These are phyloP conservation scores for Phaonia tiefii DNA, from an alignment of 2,888 invertebrate genomes.

Conservation along the genomic window DNA sequence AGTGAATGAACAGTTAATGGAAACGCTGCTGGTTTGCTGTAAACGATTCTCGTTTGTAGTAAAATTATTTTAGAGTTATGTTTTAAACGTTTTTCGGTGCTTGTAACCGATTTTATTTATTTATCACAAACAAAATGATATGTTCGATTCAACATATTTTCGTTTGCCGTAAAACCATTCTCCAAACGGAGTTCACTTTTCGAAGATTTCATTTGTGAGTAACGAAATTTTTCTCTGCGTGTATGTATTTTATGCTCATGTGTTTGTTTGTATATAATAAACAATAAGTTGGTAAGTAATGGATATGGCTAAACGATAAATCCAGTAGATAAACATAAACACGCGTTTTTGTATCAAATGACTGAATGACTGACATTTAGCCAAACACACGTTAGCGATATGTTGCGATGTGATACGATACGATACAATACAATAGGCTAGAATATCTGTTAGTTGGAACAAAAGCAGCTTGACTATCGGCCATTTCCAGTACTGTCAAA, in stretches of 20 bases:
- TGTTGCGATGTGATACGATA: background rate
- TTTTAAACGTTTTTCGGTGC: no score
- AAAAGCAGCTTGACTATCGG: background rate
- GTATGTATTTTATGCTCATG: background rate
- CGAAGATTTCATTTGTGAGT: no score
- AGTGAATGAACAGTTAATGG: no score
- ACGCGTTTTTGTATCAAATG: conserved; percentile 43
- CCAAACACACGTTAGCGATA: conserved; percentile 26
- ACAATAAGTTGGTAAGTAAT: conserved; percentile 51
- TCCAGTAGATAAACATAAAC: conserved; percentile 61
- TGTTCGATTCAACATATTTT: no score
- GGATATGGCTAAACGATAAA: conserved; percentile 61
- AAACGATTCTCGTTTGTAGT: no score
- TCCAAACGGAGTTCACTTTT: no score
- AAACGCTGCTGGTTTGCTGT: no score
- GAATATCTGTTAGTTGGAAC: background rate
- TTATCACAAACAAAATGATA: no score
- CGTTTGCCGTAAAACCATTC: no score
- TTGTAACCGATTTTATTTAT: no score
- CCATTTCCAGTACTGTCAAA: no score
- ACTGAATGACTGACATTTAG: conserved; percentile 31
- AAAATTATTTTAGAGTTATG: no score
- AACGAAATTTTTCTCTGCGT: background rate
- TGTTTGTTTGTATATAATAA: conserved; percentile 29
- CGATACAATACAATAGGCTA: conserved; percentile 2